These are phyloP conservation scores for Cephus cinctus DNA, from an alignment of 1,140 invertebrate species.

Conservation along the genomic window DNA sequence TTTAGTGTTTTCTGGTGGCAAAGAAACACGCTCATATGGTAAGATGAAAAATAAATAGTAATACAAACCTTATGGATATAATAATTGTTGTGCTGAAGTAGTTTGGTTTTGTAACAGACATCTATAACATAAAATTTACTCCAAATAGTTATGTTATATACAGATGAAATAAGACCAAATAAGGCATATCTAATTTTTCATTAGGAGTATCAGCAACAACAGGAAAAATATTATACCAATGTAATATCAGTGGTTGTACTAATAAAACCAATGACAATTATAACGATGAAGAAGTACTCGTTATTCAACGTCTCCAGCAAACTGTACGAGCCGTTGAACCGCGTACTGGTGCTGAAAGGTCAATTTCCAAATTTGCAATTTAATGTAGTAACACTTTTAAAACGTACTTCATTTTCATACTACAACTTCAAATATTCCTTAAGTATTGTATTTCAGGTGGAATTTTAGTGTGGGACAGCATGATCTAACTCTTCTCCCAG, in stretches of 20 bases:
- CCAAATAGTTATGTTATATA: no score
- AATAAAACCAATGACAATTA: conserved; percentile 57
- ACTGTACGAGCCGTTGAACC: conserved; percentile 86
- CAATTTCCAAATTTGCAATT: conserved; percentile 17
- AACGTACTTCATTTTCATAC: no score
- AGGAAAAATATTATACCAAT: conserved; percentile 78
- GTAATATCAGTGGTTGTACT: conserved; percentile 71
- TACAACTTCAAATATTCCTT: no score
- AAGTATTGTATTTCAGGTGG: conserved; percentile 71
- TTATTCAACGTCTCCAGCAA: conserved; percentile 79
- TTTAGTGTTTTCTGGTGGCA: conserved; percentile 80
- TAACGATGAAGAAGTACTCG: conserved; percentile 63
- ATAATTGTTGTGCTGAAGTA: not conserved
- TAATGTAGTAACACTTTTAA: no score
- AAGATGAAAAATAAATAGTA: conserved; percentile 12
- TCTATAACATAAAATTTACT: no score
- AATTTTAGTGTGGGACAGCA: conserved; percentile 93
- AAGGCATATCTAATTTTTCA: conserved; percentile 26
- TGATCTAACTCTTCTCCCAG: conserved; percentile 66
- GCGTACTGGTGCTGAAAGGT: conserved; percentile 78
- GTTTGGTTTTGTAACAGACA: not conserved
- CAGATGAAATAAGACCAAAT: no score
- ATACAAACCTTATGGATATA: conserved; percentile 4
- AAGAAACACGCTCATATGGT: conserved; percentile 67
- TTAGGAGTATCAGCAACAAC: conserved; percentile 71